Evolutionary conservation across 2,888 invertebrate species (phyloP), one percentile per base, ranked within the genome.

Genomic region (Pammene aurita): DNA sequence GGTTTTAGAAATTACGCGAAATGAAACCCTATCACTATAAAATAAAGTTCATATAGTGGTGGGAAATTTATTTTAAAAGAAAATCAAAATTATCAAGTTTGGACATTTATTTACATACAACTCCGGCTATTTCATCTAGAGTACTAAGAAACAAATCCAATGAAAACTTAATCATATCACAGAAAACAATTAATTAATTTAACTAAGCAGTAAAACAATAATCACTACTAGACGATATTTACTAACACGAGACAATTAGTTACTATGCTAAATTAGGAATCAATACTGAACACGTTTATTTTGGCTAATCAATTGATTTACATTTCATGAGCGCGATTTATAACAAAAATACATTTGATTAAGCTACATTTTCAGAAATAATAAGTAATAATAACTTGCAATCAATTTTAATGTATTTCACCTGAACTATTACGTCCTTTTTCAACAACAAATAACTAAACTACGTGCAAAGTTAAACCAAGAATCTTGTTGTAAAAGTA

Each of bases 161-260:
- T 80, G 79, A 80, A 79, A 84, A 84, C 81, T 77, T 81, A 84
- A 84, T 85, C 81, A 84, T 91, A 91, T 91, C 91, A 91, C 91
- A 91, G 90, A 85, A 83, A 83, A 84, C 76, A 84, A 84, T 82
- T 78, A 76, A 80, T 83, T 83, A 76, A 83, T 80, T 80, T 75
- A 72, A 73, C 42, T 44, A 62, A 56, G 41, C 42, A 57, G 61
- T 57, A 62, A 72, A 72, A 68, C 60, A 73, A 73, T 73, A 62
- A 73, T n/a, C n/a, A 73, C 73, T 77, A 73, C 70, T 54, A 63
- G 68, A 69, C 68, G 64, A 64, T 64, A 60, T 69, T 60, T 54
- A 64, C 69, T 69, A 63, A 63, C 68, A 69, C 69, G 64, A 67
- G 56, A 69, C 64, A 65, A 72, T 72, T 63, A 70, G 72, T 73